These are phyloP conservation scores for Alloplasta piceator DNA, from an alignment of 2,888 invertebrate genomes.

Conservation along the genomic window DNA sequence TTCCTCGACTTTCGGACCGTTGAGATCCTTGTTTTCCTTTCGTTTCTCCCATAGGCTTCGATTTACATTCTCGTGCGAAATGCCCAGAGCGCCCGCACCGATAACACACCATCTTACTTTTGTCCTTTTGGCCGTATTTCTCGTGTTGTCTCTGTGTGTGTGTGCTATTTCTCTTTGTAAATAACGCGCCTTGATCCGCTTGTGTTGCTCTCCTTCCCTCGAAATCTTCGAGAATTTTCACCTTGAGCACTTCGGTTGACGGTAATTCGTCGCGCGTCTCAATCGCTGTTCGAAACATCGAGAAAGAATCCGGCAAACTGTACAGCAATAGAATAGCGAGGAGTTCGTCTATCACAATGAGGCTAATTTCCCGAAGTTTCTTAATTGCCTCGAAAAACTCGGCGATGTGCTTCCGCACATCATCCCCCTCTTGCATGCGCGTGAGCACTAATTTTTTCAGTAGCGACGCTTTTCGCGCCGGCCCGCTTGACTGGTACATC, in stretches of 20 bases:
- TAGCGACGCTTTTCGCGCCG: conserved; percentile 58
- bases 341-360: conserved; percentile 54
- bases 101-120: too few species aligned
- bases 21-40: too few species aligned
- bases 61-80: too few species aligned
- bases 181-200: conserved; percentile 26
- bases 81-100: too few species aligned
- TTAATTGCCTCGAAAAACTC: conserved; percentile 60
- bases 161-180: too few species aligned
- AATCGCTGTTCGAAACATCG: conserved; percentile 47
- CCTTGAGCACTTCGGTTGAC: conserved; percentile 20
- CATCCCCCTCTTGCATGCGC: conserved; percentile 60
- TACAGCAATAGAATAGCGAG: conserved; percentile 45
- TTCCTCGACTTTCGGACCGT: too few species aligned
- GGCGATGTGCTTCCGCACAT: conserved; percentile 54
- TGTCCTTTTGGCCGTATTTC: too few species aligned
- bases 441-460: too few species aligned
- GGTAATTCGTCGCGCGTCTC: conserved; percentile 49
- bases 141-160: too few species aligned
- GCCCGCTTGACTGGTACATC: conserved; percentile 57
- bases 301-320: conserved; percentile 41
- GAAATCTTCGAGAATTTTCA: conserved; percentile 56
- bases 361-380: conserved; percentile 51
- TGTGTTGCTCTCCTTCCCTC: conserved; percentile 26
- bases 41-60: too few species aligned